phyloP scores from a whole-genome alignment of 2,113 vertebrate genomes.

The Onychostruthus taczanowskii region DNA sequence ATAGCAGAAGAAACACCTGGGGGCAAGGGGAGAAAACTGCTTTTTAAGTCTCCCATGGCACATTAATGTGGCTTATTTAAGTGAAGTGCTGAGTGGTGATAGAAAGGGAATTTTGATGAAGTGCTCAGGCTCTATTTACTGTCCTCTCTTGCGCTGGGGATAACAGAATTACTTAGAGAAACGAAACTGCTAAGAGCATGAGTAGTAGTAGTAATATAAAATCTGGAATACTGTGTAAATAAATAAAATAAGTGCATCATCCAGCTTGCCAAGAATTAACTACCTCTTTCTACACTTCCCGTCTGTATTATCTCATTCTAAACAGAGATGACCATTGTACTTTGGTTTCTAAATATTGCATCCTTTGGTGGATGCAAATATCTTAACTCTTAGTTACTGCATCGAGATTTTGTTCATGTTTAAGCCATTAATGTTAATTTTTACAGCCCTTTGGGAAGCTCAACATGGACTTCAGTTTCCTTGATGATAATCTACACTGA shows the following conservation, averaged over 20 bases:
- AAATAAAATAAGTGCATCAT: neutral
- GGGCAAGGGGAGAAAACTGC: neutral
- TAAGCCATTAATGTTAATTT: neutral
- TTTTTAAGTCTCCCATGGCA: neutral
- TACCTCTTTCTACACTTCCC: neutral
- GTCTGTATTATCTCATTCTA: neutral
- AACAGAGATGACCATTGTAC: neutral
- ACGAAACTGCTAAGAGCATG: neutral
- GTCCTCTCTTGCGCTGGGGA: neutral
- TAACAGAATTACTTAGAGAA: neutral
- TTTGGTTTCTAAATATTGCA: neutral
- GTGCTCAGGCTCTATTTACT: neutral
- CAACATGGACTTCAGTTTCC: neutral
- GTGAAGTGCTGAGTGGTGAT: neutral
- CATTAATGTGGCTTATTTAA: conserved; percentile 51
- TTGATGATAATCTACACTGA: neutral
- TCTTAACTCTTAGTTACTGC: neutral
- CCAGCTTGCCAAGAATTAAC: neutral
- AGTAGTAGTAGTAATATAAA: neutral
- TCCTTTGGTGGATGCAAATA: neutral
- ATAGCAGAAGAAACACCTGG: conserved; percentile 30
- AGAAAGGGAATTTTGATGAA: conserved; percentile 24
- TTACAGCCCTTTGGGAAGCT: neutral
- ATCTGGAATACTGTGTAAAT: neutral
- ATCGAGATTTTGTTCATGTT: neutral